Evolutionary conservation across 2,888 invertebrate species (phyloP).

Genomic region (Venusia cambrica): DNA sequence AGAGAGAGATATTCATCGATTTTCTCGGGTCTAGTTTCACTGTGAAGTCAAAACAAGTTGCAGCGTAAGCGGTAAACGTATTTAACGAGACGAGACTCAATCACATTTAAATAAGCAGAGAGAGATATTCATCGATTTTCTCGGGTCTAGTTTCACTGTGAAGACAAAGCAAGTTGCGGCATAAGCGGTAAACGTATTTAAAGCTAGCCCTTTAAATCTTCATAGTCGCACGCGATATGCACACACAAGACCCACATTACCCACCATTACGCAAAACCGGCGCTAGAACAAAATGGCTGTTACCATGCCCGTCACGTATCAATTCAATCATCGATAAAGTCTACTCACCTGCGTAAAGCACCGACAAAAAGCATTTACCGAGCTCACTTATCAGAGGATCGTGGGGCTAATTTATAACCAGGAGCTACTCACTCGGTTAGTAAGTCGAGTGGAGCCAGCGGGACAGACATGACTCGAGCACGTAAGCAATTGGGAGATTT

Average conservation of each 20-base stretch:
- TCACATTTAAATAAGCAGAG: too few relatives aligned
- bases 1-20: too few relatives aligned
- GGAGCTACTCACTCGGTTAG: conserved; percentile 71
- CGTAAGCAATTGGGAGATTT: conserved; percentile 81
- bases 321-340: conserved; percentile 72
- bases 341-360: conserved; percentile 65
- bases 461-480: conserved; percentile 59
- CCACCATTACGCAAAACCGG: conserved; percentile 31
- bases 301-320: conserved; percentile 66
- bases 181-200: too few relatives aligned
- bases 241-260: conserved; percentile 24
- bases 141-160: too few relatives aligned
- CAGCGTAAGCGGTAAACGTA: too few relatives aligned
- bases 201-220: conserved; percentile 14
- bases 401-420: conserved; percentile 71
- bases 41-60: too few relatives aligned
- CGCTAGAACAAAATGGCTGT: conserved; percentile 37
- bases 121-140: too few relatives aligned
- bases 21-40: too few relatives aligned
- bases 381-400: conserved; percentile 72
- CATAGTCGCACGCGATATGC: conserved; percentile 16
- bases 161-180: too few relatives aligned
- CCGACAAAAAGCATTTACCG: conserved; percentile 63
- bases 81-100: too few relatives aligned
- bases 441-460: conserved; percentile 38